Conservation (phyloP, 2,797 vertebrate species). For the Zonotrichia albicollis region DNA sequence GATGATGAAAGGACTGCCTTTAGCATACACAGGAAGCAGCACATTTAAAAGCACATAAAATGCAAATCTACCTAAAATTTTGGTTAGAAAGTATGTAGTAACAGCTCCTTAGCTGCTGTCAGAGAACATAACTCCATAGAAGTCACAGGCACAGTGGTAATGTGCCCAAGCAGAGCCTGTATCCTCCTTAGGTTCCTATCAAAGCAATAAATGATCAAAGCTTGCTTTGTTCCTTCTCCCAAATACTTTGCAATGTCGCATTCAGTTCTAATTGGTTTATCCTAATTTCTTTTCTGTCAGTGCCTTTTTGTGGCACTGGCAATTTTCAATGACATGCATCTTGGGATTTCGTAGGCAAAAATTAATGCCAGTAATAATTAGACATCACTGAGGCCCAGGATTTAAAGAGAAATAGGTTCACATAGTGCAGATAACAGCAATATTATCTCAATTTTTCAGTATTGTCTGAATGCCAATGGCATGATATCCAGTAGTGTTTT, state of each 20-base stretch:
- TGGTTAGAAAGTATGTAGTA: background rate
- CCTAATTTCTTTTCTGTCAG: constrained; percentile 27
- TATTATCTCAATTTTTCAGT: background rate
- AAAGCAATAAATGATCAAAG: constrained; percentile 57
- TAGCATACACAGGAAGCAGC: background rate
- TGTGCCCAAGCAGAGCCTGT: background rate
- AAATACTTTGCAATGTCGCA: constrained; percentile 18
- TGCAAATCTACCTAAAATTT: constrained; percentile 14
- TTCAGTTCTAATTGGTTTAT: constrained; percentile 36
- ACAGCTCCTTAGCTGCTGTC: background rate
- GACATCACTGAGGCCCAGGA: background rate
- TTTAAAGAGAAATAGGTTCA: background rate
- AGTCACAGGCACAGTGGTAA: background rate
- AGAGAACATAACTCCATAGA: background rate
- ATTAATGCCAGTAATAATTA: constrained; percentile 11
- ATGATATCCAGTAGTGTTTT: background rate
- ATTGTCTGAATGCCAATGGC: background rate
- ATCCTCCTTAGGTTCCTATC: constrained; percentile 20
- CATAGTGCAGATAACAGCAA: background rate
- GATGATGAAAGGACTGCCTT: constrained; percentile 25
- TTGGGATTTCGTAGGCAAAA: background rate
- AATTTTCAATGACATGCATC: constrained; percentile 19
- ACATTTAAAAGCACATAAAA: constrained; percentile 1
- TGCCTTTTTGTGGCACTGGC: constrained; percentile 14
- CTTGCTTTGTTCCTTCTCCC: constrained; percentile 41